A percentile compares a stretch with the other conserved stretches of the same genome.
phyloP scores from a whole-genome alignment of 2,113 vertebrate species.

The Apodemus speciosus region DNA sequence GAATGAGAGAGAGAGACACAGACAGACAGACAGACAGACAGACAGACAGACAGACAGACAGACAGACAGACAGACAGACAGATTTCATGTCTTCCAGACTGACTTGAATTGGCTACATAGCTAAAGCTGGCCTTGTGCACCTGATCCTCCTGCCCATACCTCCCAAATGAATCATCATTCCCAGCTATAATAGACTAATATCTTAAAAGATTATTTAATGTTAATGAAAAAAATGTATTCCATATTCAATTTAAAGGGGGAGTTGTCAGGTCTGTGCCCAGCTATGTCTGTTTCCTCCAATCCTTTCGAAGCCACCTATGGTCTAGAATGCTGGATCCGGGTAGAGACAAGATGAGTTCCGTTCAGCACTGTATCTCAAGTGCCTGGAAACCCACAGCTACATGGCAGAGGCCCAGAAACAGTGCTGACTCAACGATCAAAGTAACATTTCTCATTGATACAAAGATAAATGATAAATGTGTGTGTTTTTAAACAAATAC shows the following conservation, averaged over 20 bases:
- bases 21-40: neutral
- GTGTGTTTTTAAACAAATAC: neutral
- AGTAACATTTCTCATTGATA: neutral
- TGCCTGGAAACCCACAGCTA: neutral
- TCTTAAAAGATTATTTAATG: conserved; percentile 45
- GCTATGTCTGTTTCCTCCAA: neutral
- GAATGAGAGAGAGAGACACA: neutral
- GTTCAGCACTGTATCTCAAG: neutral
- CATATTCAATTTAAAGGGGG: neutral
- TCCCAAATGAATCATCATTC: neutral
- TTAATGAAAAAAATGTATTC: conserved; percentile 43
- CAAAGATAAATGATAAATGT: conserved; percentile 12
- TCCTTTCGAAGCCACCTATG: neutral
- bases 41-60: neutral
- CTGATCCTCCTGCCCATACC: neutral
- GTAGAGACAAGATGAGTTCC: neutral
- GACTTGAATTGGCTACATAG: neutral
- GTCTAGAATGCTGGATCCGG: neutral
- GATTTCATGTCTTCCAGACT: neutral
- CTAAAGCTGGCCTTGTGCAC: neutral
- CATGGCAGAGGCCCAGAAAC: neutral
- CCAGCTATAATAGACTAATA: neutral
- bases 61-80: neutral
- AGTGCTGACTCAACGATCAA: conserved; percentile 37
- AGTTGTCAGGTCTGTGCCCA: conserved; percentile 2